Base-by-base conservation (phyloP, 2,888 invertebrate species). In the Ceraclea dissimilis region DNA sequence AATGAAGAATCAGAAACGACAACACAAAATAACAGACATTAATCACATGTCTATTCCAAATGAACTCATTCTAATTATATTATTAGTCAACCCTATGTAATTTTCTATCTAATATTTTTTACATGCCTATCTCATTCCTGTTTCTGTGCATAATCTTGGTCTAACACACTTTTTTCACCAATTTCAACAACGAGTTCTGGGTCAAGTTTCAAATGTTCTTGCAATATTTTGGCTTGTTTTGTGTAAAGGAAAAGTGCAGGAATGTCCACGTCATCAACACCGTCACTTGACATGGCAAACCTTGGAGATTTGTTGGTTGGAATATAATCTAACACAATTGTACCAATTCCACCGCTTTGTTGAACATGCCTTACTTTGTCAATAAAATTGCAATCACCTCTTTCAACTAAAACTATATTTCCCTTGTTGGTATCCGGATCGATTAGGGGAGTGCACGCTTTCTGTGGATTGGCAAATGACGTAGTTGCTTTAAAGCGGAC, bases 221-320 rank as follows among this genome's bases (percentile, higher is more conserved):
- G 70, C n/a, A 95, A 71, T 63, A 82, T 79, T 13, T 76, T 71
- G 1, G 88, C 91, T 70, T 95, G 93, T 58, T 81, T 76, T 5
- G 83, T 80, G 70, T 91, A 96, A 53, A 96, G 79, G 70, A 96
- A 96, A 8, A 94, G 89, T n/a, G 93, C 82, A 0, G 95, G 93
- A 67, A 96, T 93, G 62, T 75, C 80, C 6, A 96, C 88, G 69
- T 94, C 90, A 63, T 90, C 86, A 2, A 76, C 81, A 1, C 93
- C 93, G 71, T 97, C 96, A 1, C 94, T 94, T 1, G 94, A 93
- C 97, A 98, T 97, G 2, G 94, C 93, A 74, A 98, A 98, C 75
- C 94, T 82, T 0, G 91, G 86, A 1, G 90, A 86, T 51, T 79
- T 83, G 26, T 83, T 81, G 22, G 83, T 88, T 2, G 82, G 78